Evolutionary conservation across 2,888 invertebrate genomes (phyloP), one percentile per base, ranked within the genome.

Genomic region (Rapana venosa): DNA sequence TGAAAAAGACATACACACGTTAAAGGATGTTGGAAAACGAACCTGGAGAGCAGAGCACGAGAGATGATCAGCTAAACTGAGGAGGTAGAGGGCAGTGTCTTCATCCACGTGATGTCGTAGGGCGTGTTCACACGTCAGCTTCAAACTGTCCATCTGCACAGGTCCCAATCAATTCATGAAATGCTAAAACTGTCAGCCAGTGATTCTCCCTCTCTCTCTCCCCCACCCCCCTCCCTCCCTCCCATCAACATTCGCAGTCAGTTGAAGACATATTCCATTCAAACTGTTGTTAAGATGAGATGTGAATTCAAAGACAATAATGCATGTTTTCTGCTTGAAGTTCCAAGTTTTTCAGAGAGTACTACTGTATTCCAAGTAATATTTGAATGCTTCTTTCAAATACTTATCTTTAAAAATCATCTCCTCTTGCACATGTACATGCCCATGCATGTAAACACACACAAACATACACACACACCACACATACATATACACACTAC

Each of bases 51-150:
- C 95, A 91, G 96, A 96, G 30, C 97, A 97, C 95, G 97, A 97
- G 94, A 97, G 97, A 92, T 97, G 97, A 96, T 97, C 97, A 5
- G 97, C 97, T 94, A 97, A 97, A 92, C 97, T 97, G 87, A 97
- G 96, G 87, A 97, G 97, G 94, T 97, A 97, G 86, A 97, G 96
- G 0, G 97, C 97, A 6, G 97, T 97, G 89, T 97, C 97, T 90
- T 97, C 97, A 94, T 97, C 97, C 89, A 97, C 97, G 93, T 97
- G 97, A 15, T 96, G 95, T 92, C 97, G 97, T 70, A 97, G 95
- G 20, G 97, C 97, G 92, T 97, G 97, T 95, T 97, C 97, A 95
- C 97, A 97, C 36, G 97, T 96, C 92, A 97, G 97, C 94, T 97
- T 97, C 90, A 97, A 95, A 84, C 97, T 96, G 94, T 97, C 97